Percentiles rank a stretch among this genome's conserved stretches.
Conservation (phyloP, 1,140 invertebrate genomes). For the Drosophila kepulauana region DNA sequence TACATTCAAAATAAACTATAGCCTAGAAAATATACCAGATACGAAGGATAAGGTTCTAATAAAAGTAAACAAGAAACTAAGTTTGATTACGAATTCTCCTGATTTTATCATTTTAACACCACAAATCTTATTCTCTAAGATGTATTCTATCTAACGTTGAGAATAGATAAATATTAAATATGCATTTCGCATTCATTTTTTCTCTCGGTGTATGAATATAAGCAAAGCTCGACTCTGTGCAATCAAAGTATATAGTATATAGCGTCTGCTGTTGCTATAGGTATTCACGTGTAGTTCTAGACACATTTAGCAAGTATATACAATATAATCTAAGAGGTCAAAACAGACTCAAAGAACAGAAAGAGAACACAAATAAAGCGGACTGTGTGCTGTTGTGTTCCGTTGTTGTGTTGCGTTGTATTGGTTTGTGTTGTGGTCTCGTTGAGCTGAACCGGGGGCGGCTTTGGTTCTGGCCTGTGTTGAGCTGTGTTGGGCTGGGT, state of each 20-base stretch:
- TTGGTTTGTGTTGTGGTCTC: background rate
- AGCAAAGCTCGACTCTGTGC: background rate
- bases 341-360: background rate
- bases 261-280: background rate
- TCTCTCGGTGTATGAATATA: too few relatives aligned
- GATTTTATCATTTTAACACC: too few relatives aligned
- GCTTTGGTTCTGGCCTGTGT: constrained; percentile 25
- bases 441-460: constrained; percentile 20
- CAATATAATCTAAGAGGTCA: constrained; percentile 34
- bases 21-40: too few relatives aligned
- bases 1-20: too few relatives aligned
- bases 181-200: too few relatives aligned
- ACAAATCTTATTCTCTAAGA: too few relatives aligned
- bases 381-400: constrained; percentile 4
- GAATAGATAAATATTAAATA: too few relatives aligned
- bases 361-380: constrained; percentile 19
- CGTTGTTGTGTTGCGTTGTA: background rate
- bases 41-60: too few relatives aligned
- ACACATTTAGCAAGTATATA: constrained; percentile 3
- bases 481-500: constrained; percentile 3
- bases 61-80: too few relatives aligned
- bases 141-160: too few relatives aligned
- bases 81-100: too few relatives aligned
- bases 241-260: constrained; percentile 2
- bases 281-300: constrained; percentile 1